Conservation (phyloP, 2,888 invertebrate species). For the Sminthurides aquaticus region DNA sequence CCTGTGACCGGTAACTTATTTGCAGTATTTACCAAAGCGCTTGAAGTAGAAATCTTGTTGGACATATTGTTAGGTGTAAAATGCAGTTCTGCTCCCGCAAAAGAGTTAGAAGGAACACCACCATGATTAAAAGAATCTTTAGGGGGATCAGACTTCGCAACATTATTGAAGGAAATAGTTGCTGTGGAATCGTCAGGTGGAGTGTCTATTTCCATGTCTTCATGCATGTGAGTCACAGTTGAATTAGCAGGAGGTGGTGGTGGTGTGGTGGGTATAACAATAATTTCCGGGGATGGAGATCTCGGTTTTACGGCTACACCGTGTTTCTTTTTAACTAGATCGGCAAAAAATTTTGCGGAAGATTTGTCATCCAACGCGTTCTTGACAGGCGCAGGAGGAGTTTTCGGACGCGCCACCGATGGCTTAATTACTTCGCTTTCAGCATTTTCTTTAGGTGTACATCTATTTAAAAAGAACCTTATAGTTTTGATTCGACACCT, state of each 20-base stretch:
- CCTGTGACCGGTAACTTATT: too few relatives aligned
- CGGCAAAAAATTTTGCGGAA: slow-evolving; percentile 79
- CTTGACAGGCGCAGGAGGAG: slow-evolving; percentile 16
- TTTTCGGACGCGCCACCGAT: slow-evolving; percentile 2
- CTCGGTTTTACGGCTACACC: slow-evolving; percentile 35
- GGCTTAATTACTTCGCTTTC: too few relatives aligned
- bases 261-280: slow-evolving; percentile 11
- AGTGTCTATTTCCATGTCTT: slow-evolving; percentile 29
- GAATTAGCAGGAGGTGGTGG: neutral
- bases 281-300: slow-evolving; percentile 31
- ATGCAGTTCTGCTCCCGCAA: too few relatives aligned
- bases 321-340: slow-evolving; percentile 72
- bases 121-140: too few relatives aligned
- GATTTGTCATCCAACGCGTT: slow-evolving; percentile 58
- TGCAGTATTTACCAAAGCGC: too few relatives aligned
- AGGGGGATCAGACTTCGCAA: too few relatives aligned
- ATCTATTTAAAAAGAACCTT: neutral
- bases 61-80: too few relatives aligned
- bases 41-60: too few relatives aligned
- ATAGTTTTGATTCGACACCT: neutral
- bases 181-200: slow-evolving; percentile 26
- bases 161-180: slow-evolving; percentile 39
- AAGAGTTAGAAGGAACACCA: too few relatives aligned
- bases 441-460: neutral
- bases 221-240: slow-evolving; percentile 16